Evolutionary conservation across 2,888 invertebrate species (phyloP), one percentile per base, ranked within the genome.

Genomic region (Tipula vernalis): DNA sequence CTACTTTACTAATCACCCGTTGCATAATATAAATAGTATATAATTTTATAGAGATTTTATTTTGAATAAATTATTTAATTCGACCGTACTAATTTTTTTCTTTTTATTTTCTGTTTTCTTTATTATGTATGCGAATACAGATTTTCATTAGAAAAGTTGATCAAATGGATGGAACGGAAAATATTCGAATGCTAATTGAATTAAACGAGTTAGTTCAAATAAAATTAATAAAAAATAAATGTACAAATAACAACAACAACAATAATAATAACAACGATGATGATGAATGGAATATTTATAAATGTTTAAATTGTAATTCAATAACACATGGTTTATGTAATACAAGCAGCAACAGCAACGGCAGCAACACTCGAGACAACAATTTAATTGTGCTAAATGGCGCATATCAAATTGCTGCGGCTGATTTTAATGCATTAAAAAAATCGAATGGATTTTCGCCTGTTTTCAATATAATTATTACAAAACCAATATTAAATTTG

Each of bases 381-480:
- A 84, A 84, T 39, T 84, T 84, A 41, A 39, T 84, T 84, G 84
- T 36, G 41, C 36, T 84, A 84, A 84, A 84, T 39, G 10, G 84
- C n/a, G 15, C 84, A 41, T 84, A 71, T 71, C 71, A 71, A 71
- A 71, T 28, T 10, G 28, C 18, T 71, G 10, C 3, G 28, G 28
- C 18, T 10, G 28, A 84, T 83, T 87, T 57, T 28, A 39, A 83
- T 39, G 1, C 13, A 3, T 44, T 84, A 3, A 83, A 94, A 89
- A 92, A 93, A 87, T 93, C 94, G 89, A 94, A 93, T 88, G 93
- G 93, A 88, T 96, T 93, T 91, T 97, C 97, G 86, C 93, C 94
- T 88, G 93, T 95, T 86, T 96, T 95, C 91, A 94, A 94, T 89
- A 92, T 96, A 89, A 91, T 96, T 88, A 93, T 96, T 88, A 92